Evolutionary conservation across 1,140 invertebrate species (phyloP).

Genomic region (Cryptotermes secundus): DNA sequence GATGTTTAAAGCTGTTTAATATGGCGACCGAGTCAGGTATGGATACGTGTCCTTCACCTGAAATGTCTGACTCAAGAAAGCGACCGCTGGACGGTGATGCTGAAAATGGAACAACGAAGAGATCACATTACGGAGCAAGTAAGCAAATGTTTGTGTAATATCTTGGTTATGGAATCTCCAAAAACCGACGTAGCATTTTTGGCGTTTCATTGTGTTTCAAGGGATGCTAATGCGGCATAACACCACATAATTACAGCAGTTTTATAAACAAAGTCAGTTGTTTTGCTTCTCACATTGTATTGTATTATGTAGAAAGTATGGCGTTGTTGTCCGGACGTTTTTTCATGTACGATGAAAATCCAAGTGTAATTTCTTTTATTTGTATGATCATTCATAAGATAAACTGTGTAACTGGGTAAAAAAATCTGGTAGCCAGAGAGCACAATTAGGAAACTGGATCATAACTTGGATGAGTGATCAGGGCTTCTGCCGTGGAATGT

Average conservation of each 20-base stretch:
- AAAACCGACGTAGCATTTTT: background rate
- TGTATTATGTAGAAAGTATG: too few species aligned
- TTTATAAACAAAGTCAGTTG: background rate
- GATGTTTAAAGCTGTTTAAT: conserved; percentile 45
- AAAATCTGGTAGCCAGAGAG: too few species aligned
- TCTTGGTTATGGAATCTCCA: background rate
- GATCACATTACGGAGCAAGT: conserved; percentile 87
- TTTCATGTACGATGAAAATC: too few species aligned
- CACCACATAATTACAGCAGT: background rate
- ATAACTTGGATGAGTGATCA: too few species aligned
- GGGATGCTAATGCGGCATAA: background rate
- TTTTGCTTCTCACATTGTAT: background rate
- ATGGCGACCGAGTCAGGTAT: conserved; percentile 79
- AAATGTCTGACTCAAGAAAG: conserved; percentile 79
- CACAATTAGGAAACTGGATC: too few species aligned
- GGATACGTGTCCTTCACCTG: conserved; percentile 78
- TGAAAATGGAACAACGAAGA: conserved; percentile 83
- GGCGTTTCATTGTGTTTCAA: background rate
- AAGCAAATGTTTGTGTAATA: conserved; percentile 39
- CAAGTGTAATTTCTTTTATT: too few species aligned
- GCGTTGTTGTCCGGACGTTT: too few species aligned
- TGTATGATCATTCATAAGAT: too few species aligned
- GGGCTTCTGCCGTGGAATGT: too few species aligned
- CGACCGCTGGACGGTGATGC: conserved; percentile 80
- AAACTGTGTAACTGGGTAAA: too few species aligned